A percentile compares a stretch with the other conserved stretches of the same genome.
Evolutionary conservation across 2,113 vertebrate species (phyloP).

Genomic region (Chlorocebus sabaeus): DNA sequence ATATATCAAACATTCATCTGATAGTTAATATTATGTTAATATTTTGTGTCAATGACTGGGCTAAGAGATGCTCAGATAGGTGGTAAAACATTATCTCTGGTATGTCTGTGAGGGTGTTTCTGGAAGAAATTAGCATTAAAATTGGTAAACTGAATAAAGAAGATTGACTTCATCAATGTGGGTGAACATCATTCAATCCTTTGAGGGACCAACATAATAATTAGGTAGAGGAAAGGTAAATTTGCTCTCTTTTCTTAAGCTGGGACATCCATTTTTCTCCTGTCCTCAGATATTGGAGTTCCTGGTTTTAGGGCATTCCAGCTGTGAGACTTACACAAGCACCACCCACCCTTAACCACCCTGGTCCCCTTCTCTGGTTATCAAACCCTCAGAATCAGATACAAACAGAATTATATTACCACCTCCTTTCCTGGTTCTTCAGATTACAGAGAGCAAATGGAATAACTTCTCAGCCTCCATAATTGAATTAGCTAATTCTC

Average conservation of each 20-base stretch:
- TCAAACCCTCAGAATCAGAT: neutral
- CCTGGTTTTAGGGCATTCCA: neutral
- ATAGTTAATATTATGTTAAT: neutral
- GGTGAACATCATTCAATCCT: neutral
- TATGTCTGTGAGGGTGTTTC: neutral
- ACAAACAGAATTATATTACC: neutral
- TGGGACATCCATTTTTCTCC: fast-evolving
- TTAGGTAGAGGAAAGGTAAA: neutral
- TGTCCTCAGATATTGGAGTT: neutral
- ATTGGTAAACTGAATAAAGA: neutral
- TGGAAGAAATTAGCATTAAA: neutral
- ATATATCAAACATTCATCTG: neutral
- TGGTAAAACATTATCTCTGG: too few relatives aligned
- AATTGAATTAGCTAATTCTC: neutral
- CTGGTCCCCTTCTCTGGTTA: fast-evolving
- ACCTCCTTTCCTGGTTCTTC: neutral
- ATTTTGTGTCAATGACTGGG: neutral
- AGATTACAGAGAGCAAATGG: neutral
- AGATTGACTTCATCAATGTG: neutral
- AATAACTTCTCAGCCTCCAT: neutral
- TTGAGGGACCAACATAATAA: neutral
- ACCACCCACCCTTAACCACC: fast-evolving
- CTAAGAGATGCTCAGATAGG: neutral
- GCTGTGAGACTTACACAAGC: too few relatives aligned
- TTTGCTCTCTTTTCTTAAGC: neutral